Conservation (phyloP, 1,140 invertebrate species). For the Aphaenogaster ashmeadi region DNA sequence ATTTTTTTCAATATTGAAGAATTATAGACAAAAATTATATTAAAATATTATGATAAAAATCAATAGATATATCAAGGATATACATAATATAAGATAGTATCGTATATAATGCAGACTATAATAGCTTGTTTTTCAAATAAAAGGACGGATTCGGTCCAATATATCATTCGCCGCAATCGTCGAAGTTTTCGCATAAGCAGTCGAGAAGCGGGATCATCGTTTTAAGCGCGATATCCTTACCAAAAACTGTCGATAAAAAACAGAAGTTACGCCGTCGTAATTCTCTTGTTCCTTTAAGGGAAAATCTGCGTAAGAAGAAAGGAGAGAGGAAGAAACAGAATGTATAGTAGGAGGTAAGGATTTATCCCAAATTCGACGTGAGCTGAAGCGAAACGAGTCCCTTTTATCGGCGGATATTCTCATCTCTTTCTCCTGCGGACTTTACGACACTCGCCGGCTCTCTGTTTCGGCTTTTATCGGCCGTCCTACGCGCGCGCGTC, state of each 20-base stretch:
- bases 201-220: not conserved
- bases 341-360: not conserved
- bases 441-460: conserved; percentile 52
- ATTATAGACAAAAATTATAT: not conserved
- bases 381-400: conserved; percentile 63
- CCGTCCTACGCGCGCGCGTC: conserved; percentile 35
- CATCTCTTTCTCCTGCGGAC: conserved; percentile 31
- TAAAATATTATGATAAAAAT: not conserved
- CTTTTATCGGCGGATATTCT: conserved; percentile 66
- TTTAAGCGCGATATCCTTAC: conserved; percentile 32
- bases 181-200: conserved; percentile 52
- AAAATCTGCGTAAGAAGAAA: conserved; percentile 41
- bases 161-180: conserved; percentile 13
- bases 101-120: not conserved
- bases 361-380: conserved; percentile 69
- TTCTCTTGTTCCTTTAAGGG: conserved; percentile 9
- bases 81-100: not conserved
- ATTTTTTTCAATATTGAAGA: not conserved
- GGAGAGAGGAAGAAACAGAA: conserved; percentile 2
- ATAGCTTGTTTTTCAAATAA: conserved; percentile 43
- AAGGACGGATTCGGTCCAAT: not conserved
- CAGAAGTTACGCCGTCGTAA: conserved; percentile 34
- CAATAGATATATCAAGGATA: not conserved
- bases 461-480: conserved; percentile 69
- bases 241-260: conserved; percentile 49